Conservation (phyloP, 2,113 vertebrate genomes). For the Coturnix japonica region DNA sequence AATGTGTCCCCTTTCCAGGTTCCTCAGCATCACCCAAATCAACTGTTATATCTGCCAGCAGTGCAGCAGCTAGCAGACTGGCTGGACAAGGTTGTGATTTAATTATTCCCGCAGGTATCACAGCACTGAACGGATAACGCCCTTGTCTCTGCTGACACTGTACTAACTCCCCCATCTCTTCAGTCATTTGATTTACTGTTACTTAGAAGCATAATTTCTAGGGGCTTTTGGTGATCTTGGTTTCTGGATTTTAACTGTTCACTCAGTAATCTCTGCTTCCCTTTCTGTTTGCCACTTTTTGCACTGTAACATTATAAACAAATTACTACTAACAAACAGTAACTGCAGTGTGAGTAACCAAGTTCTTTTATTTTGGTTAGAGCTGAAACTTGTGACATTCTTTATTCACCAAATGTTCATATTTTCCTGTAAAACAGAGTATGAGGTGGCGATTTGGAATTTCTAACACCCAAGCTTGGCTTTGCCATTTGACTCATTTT, state of each 20-base stretch:
- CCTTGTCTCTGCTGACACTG: slow-evolving; percentile 66
- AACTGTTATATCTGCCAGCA: slow-evolving; percentile 88
- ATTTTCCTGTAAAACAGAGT: not conserved
- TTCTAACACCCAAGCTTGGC: not conserved
- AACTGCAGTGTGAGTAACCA: not conserved
- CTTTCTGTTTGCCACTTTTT: slow-evolving; percentile 25
- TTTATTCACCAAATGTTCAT: not conserved
- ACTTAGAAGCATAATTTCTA: slow-evolving; percentile 37
- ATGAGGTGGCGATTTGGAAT: slow-evolving; percentile 2
- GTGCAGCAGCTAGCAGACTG: slow-evolving; percentile 88
- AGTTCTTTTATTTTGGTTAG: not conserved
- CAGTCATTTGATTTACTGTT: slow-evolving; percentile 54
- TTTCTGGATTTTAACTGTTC: slow-evolving; percentile 14
- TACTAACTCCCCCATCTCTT: slow-evolving; percentile 63
- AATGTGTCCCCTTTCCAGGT: slow-evolving; percentile 87
- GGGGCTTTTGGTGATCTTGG: not conserved
- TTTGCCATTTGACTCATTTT: slow-evolving; percentile 43
- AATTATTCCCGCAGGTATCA: slow-evolving; percentile 90
- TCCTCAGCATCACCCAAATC: slow-evolving; percentile 85
- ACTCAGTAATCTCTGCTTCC: slow-evolving; percentile 19
- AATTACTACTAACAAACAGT: not conserved
- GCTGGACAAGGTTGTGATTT: slow-evolving; percentile 88
- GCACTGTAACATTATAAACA: not conserved
- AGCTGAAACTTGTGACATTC: not conserved
- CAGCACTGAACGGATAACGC: slow-evolving; percentile 56